A percentile compares a stretch with the other conserved stretches of the same genome.
phyloP scores from a whole-genome alignment of 1,140 invertebrate genomes.

The Carposina sasakii region DNA sequence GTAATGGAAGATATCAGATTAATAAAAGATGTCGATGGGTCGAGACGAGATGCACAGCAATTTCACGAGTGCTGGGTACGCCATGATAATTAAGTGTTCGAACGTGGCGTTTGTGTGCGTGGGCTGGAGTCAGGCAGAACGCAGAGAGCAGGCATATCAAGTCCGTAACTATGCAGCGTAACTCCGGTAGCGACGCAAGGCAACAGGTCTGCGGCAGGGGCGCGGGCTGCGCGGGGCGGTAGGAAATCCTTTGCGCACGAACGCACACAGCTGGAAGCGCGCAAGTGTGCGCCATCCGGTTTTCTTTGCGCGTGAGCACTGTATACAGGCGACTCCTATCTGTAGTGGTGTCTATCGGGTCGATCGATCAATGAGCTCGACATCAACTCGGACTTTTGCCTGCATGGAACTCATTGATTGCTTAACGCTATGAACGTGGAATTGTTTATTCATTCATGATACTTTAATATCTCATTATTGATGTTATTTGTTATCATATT shows the following conservation, averaged over 20 bases:
- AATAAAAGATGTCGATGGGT: slow-evolving; percentile 62
- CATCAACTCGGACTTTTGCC: slow-evolving; percentile 55
- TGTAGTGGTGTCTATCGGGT: slow-evolving; percentile 52
- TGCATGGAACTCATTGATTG: slow-evolving; percentile 71
- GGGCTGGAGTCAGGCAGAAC: slow-evolving; percentile 23
- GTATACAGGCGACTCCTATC: slow-evolving; percentile 25
- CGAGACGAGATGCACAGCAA: slow-evolving; percentile 52
- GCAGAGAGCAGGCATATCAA: slow-evolving; percentile 55
- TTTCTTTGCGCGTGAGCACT: slow-evolving; percentile 47
- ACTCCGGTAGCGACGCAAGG: slow-evolving; percentile 68
- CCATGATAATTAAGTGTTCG: slow-evolving; percentile 64
- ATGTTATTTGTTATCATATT: no score
- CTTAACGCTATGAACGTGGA: slow-evolving; percentile 71
- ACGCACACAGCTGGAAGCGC: slow-evolving; percentile 39
- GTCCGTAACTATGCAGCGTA: slow-evolving; percentile 73
- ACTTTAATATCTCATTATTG: no score
- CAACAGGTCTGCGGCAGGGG: slow-evolving; percentile 51
- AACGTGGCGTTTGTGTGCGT: slow-evolving; percentile 41
- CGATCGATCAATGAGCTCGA: slow-evolving; percentile 71
- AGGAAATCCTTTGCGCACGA: slow-evolving; percentile 62
- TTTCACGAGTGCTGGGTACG: slow-evolving; percentile 57
- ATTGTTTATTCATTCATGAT: slow-evolving; percentile 72
- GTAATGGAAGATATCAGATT: slow-evolving; percentile 57
- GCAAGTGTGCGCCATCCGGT: slow-evolving; percentile 62
- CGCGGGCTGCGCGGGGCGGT: slow-evolving; percentile 52